Evolutionary conservation across 2,113 vertebrate species (phyloP).

Genomic region (Stomatorhinus ivindoensis): DNA sequence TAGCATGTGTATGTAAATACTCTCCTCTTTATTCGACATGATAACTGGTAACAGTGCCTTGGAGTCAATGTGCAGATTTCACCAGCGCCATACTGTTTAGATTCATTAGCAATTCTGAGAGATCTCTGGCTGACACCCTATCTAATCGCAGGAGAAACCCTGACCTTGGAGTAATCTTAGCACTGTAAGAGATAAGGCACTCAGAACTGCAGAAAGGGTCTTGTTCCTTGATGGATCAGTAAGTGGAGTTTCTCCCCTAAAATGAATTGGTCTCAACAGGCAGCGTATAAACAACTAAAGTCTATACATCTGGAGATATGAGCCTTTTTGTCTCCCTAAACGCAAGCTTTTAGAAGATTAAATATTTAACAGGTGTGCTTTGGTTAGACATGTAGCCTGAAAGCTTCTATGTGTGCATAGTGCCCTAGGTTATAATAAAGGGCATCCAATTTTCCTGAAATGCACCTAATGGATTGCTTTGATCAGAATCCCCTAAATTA

Average conservation of each 20-base stretch:
- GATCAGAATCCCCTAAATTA: not conserved
- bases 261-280: constrained; percentile 37
- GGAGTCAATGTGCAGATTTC: constrained; percentile 19
- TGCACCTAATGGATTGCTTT: not conserved
- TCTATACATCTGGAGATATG: constrained; percentile 38
- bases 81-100: constrained; percentile 14
- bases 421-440: not conserved
- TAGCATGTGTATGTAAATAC: not conserved
- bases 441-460: not conserved
- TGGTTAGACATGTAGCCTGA: constrained; percentile 16
- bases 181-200: constrained; percentile 36
- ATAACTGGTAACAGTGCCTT: constrained; percentile 27
- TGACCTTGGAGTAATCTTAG: constrained; percentile 38
- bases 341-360: constrained; percentile 46
- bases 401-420: constrained; percentile 5
- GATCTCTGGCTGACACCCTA: constrained; percentile 35
- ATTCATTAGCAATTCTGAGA: constrained; percentile 35
- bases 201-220: constrained; percentile 14
- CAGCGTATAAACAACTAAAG: constrained; percentile 33
- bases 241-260: constrained; percentile 28
- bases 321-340: constrained; percentile 36
- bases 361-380: constrained; percentile 44
- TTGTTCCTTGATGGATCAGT: constrained; percentile 28
- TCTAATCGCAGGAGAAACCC: constrained; percentile 35
- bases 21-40: constrained; percentile 13